Evolutionary conservation across 2,797 vertebrate genomes (phyloP).

Genomic region (Sebastes nivosus): DNA sequence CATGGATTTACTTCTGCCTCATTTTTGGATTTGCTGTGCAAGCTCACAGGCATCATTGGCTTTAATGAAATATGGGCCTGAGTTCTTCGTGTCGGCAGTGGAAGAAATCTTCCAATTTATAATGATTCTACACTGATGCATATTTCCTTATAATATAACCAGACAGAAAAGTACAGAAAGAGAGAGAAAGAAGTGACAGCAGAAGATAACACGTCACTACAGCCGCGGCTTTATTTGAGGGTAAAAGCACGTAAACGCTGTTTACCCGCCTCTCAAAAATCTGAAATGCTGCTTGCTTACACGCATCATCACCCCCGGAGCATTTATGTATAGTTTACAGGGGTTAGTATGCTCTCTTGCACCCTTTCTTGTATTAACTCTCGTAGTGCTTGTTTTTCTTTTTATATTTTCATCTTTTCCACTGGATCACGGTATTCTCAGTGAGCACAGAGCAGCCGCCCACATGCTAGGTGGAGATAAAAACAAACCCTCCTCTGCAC

Average conservation of each 20-base stretch:
- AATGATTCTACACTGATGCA: constrained; percentile 42
- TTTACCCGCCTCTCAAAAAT: constrained; percentile 1
- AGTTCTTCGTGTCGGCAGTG: constrained; percentile 25
- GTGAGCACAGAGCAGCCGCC: constrained; percentile 18
- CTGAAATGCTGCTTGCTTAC: not conserved
- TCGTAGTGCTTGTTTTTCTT: not conserved
- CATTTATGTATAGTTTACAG: not conserved
- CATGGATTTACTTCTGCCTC: constrained; percentile 43
- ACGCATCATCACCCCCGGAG: not conserved
- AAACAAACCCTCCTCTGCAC: constrained; percentile 42
- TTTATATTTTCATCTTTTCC: not conserved
- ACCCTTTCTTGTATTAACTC: constrained; percentile 18
- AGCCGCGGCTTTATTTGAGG: not conserved
- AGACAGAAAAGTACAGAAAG: not conserved
- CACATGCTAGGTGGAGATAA: constrained; percentile 37
- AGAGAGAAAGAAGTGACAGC: constrained; percentile 2
- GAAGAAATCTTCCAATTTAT: constrained; percentile 33
- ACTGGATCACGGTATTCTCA: constrained; percentile 1
- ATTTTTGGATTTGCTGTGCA: constrained; percentile 48
- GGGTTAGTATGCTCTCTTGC: not conserved
- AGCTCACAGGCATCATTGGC: constrained; percentile 42
- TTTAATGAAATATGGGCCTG: constrained; percentile 49
- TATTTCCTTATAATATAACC: constrained; percentile 23
- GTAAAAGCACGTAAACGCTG: not conserved
- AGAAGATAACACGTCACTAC: not conserved